Evolutionary conservation across 2,113 vertebrate species (phyloP).

Genomic region (Coptodon bakossiorum): DNA sequence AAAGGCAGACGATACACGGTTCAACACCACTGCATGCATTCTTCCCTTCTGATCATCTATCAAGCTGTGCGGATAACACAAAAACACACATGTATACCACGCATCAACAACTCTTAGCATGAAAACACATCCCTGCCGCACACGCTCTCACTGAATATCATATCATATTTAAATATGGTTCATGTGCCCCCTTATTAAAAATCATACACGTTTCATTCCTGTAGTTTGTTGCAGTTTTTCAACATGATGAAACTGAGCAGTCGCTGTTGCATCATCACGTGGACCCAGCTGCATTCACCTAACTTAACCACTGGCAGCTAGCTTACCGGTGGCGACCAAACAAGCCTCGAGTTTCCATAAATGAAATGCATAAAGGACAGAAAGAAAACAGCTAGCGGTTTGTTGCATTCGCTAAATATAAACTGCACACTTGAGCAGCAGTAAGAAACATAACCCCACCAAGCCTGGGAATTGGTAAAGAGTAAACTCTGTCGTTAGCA

Average conservation of each 20-base stretch:
- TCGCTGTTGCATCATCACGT: constrained; percentile 66
- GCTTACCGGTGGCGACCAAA: background rate
- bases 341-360: background rate
- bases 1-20: background rate
- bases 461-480: background rate
- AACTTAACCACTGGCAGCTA: background rate
- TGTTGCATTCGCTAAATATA: background rate
- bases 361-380: background rate
- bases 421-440: background rate
- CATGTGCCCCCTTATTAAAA: background rate
- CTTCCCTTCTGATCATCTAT: background rate
- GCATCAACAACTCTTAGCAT: background rate
- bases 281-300: background rate
- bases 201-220: background rate
- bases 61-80: background rate
- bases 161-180: background rate
- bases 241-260: background rate
- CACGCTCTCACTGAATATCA: background rate
- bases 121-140: background rate
- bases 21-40: background rate
- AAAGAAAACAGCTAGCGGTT: background rate
- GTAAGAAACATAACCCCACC: background rate
- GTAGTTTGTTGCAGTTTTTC: background rate
- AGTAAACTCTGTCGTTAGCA: background rate
- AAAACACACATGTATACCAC: background rate